Evolutionary conservation across 2,888 invertebrate species (phyloP).

Genomic region (Drosophila anceps): DNA sequence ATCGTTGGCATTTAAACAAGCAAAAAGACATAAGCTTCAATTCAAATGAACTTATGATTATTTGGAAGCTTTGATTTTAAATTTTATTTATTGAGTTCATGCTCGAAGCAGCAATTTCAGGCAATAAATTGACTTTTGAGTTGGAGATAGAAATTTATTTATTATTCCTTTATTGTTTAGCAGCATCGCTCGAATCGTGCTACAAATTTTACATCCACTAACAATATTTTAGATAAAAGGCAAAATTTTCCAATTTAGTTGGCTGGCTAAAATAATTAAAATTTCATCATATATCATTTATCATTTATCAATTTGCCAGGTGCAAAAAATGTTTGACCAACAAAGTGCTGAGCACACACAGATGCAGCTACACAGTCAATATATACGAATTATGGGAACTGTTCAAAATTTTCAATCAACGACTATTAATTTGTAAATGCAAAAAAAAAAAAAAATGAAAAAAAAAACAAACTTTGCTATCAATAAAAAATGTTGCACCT

Average conservation of each 20-base stretch:
- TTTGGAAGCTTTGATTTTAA: background rate
- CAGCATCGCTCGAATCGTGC: background rate
- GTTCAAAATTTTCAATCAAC: constrained; percentile 61
- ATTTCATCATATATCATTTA: constrained; percentile 43
- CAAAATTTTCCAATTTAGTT: background rate
- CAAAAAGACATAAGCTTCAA: background rate
- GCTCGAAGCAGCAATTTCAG: background rate
- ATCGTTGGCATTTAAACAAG: background rate
- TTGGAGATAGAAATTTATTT: constrained; percentile 2
- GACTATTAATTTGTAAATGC: constrained; percentile 66
- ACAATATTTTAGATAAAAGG: background rate
- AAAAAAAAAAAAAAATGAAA: constrained; percentile 7
- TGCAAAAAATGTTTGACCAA: constrained; percentile 11
- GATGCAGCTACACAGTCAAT: constrained; percentile 1
- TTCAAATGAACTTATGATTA: background rate
- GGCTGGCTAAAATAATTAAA: constrained; percentile 30
- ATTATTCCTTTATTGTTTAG: background rate
- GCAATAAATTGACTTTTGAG: background rate
- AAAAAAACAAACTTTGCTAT: constrained; percentile 34
- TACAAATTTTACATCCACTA: background rate
- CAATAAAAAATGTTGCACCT: constrained; percentile 61
- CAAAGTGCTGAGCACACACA: constrained; percentile 15
- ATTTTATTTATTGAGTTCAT: background rate
- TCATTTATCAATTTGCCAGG: constrained; percentile 49
- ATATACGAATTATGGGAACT: constrained; percentile 46